Base-by-base conservation (phyloP, 2,797 vertebrate species). In the Clamator glandarius region DNA sequence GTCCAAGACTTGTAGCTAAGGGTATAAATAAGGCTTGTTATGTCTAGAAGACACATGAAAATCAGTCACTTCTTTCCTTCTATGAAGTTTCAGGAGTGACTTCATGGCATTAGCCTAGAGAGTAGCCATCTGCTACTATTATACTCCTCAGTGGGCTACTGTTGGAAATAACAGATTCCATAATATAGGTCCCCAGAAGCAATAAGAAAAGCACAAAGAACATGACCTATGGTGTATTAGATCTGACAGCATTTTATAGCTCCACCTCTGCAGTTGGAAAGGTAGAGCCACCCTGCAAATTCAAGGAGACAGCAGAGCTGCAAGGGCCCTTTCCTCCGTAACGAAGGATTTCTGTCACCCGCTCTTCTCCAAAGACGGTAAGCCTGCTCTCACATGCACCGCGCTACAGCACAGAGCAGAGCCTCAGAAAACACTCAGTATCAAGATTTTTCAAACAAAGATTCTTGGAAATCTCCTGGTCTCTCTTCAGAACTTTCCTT, bases 11-110 rank as follows among this genome's bases (percentile, higher is more conserved):
- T 12, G 1, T 4, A 50, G 81, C 23, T 90, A 59, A 85, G 72
- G n/a, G 24, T 82, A 57, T 29, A 73, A 76, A 23, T 74, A 59
- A 74, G 12, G n/a, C 75, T 59, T 95, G 4, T 73, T 92, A 67
- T 42, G 15, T 76, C 61, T 94, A 77, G 54, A 94, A 95, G 6
- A 41, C 18, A 35, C 86, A n/a, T 31, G 39, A 95, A 95, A 92
- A 80, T 52, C 28, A 84, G 8, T 78, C 83, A 39, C 41, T 89
- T 91, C 35, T 73, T 68, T 84, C 36, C 42, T 66, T 50, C 54
- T 85, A 7, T 48, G 67, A 51, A 84, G 84, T 51, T 69, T 57
- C 77, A 90, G 58, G 16, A 93, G 76, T n/a, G 26, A 42, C 35
- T 42, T 23, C 25, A 48, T 50, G 7, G 28, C 63, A 59, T 85